Conservation (phyloP, 1,140 invertebrate species). For the Heterodera schachtii region DNA sequence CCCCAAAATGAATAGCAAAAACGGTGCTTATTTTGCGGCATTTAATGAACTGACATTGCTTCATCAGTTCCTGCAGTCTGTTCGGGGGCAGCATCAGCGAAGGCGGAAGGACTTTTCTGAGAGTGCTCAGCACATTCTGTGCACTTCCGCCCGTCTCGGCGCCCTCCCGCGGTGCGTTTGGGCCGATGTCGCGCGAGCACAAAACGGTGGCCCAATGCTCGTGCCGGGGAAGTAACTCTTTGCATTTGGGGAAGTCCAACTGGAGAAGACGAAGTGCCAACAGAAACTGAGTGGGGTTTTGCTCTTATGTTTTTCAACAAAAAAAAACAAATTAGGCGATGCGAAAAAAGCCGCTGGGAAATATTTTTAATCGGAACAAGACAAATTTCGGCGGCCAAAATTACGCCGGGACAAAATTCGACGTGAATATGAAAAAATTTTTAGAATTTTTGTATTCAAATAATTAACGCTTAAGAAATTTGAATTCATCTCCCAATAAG, state of each 20-base stretch:
- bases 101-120: constrained; percentile 43
- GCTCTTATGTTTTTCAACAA: background rate
- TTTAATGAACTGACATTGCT: constrained; percentile 38
- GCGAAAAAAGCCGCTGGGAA: background rate
- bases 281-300: constrained; percentile 23
- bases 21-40: no score
- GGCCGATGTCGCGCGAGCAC: constrained; percentile 35
- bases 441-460: no score
- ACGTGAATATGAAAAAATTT: no score
- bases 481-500: no score
- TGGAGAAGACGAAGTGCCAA: constrained; percentile 47
- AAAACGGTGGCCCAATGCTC: constrained; percentile 35
- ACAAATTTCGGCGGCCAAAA: no score
- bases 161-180: background rate
- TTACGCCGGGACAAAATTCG: no score
- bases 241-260: constrained; percentile 47
- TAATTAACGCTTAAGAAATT: no score
- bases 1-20: no score
- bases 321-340: background rate
- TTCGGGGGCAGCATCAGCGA: constrained; percentile 44
- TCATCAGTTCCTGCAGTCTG: constrained; percentile 40
- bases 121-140: constrained; percentile 30
- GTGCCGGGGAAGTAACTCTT: constrained; percentile 40
- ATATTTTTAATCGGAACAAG: background rate
- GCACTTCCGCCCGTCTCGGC: background rate